phyloP scores from a whole-genome alignment of 2,888 invertebrate species.

The Diarsia dahlii region DNA sequence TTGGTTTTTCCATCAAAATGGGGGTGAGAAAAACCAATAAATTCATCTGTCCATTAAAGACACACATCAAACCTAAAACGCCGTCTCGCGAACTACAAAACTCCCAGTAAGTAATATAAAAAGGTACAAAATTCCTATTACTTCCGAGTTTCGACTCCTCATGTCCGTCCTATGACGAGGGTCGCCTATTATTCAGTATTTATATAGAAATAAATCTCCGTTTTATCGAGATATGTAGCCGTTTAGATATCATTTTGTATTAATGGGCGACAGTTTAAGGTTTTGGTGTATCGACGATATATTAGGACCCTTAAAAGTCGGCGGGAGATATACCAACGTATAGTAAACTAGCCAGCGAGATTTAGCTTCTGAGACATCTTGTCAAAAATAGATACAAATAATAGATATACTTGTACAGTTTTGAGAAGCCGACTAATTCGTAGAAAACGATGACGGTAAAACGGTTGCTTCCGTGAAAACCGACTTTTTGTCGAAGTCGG shows the following conservation, averaged over 20 bases:
- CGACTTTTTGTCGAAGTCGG: too few species aligned
- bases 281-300: slow-evolving; percentile 15
- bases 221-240: slow-evolving; percentile 49
- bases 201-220: slow-evolving; percentile 69
- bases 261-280: slow-evolving; percentile 47
- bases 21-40: slow-evolving; percentile 39
- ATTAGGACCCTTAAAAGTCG: neutral
- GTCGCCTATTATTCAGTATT: slow-evolving; percentile 71
- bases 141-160: slow-evolving; percentile 65
- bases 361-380: neutral
- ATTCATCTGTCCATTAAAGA: slow-evolving; percentile 33
- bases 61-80: slow-evolving; percentile 53
- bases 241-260: slow-evolving; percentile 54
- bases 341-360: neutral
- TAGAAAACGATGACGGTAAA: neutral
- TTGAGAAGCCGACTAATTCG: neutral
- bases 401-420: too few species aligned
- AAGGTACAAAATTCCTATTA: slow-evolving; percentile 64
- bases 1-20: slow-evolving; percentile 7
- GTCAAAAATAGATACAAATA: too few species aligned
- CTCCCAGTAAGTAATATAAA: slow-evolving; percentile 56
- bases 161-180: slow-evolving; percentile 70
- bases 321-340: neutral
- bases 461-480: too few species aligned
- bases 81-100: slow-evolving; percentile 51